Evolutionary conservation across 2,888 invertebrate genomes (phyloP).

Genomic region (Allolobophora icterica): DNA sequence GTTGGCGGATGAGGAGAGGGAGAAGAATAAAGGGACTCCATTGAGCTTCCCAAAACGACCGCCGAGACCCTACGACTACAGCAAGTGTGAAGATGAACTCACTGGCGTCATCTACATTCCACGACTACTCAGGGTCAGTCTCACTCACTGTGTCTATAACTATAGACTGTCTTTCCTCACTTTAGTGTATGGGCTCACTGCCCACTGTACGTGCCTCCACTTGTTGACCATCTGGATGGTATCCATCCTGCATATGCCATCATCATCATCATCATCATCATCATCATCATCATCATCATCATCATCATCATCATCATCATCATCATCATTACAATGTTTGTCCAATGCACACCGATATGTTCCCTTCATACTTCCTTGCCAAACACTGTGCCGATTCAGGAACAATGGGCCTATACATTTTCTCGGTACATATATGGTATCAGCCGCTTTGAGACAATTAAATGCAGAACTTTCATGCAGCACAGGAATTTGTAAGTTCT

Average conservation of each 20-base stretch:
- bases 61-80: slow-evolving; percentile 38
- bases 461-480: too few relatives aligned
- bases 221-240: not conserved
- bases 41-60: slow-evolving; percentile 30
- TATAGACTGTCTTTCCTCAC: not conserved
- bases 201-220: not conserved
- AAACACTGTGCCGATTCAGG: too few relatives aligned
- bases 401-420: too few relatives aligned
- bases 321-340: not conserved
- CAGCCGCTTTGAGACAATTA: too few relatives aligned
- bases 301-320: too few relatives aligned
- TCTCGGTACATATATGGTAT: too few relatives aligned
- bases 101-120: slow-evolving; percentile 22
- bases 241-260: not conserved
- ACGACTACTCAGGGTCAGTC: slow-evolving; percentile 20
- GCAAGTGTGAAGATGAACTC: slow-evolving; percentile 28
- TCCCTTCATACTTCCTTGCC: too few relatives aligned
- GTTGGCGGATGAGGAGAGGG: not conserved
- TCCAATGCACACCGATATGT: too few relatives aligned
- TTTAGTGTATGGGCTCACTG: not conserved
- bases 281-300: not conserved
- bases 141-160: not conserved
- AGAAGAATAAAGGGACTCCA: not conserved
- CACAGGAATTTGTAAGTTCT: too few relatives aligned
- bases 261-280: not conserved